Conservation (phyloP, 2,888 invertebrate genomes). For the Prosapia bicincta region DNA sequence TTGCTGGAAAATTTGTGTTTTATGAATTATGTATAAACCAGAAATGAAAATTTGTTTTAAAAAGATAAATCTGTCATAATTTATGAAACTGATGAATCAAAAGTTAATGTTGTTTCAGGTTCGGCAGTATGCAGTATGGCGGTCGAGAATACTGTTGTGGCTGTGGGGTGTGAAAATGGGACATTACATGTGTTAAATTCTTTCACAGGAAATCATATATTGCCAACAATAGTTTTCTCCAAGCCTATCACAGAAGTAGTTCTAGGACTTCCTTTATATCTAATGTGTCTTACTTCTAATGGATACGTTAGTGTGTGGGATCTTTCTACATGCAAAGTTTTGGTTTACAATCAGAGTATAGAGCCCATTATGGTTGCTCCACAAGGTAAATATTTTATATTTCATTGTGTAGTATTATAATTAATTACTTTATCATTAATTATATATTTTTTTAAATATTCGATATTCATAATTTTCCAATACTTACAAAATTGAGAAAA, state of each 20-base stretch:
- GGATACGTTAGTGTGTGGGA: conserved; percentile 59
- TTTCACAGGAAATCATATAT: conserved; percentile 48
- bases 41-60: too few relatives aligned
- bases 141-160: conserved; percentile 57
- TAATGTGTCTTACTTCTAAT: conserved; percentile 55
- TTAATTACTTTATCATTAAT: too few relatives aligned
- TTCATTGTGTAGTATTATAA: too few relatives aligned
- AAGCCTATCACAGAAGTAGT: conserved; percentile 58
- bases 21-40: too few relatives aligned
- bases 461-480: too few relatives aligned
- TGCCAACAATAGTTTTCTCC: conserved; percentile 56
- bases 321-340: conserved; percentile 52
- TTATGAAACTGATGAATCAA: too few relatives aligned
- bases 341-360: conserved; percentile 60
- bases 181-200: conserved; percentile 62
- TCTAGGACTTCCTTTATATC: conserved; percentile 47
- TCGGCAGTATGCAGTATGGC: conserved; percentile 58
- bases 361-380: conserved; percentile 45
- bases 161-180: conserved; percentile 65
- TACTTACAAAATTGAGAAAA: too few relatives aligned
- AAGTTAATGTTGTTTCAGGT: too few relatives aligned
- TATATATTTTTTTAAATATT: too few relatives aligned
- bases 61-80: too few relatives aligned
- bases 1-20: too few relatives aligned
- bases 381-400: background rate